These are phyloP conservation scores for Drosophila oshimai DNA, from an alignment of 1,140 invertebrate species.

Conservation along the genomic window DNA sequence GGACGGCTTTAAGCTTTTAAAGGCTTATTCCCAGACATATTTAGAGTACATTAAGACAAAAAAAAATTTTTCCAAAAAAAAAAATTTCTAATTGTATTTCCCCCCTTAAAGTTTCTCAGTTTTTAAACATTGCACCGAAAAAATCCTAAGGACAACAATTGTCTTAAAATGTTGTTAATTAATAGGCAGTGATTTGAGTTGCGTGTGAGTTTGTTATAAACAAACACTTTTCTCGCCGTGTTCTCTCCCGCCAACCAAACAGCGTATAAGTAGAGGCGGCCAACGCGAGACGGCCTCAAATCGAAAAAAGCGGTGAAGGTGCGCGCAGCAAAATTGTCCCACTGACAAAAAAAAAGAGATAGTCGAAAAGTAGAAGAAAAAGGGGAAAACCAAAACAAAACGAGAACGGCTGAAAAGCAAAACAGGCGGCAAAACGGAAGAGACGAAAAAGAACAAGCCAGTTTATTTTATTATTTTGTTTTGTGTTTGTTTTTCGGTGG, in stretches of 20 bases:
- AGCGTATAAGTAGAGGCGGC: constrained; percentile 34
- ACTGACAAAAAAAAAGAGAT: neutral
- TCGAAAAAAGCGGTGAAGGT: constrained; percentile 42
- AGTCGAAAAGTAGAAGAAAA: neutral
- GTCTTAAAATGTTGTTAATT: too few relatives aligned
- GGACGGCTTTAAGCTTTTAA: too few relatives aligned
- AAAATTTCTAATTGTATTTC: too few relatives aligned
- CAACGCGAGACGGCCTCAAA: constrained; percentile 10
- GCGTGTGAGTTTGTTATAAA: constrained; percentile 1
- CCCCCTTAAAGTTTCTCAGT: too few relatives aligned
- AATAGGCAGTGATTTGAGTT: too few relatives aligned
- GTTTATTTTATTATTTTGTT: constrained; percentile 34
- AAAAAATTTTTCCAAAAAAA: too few relatives aligned
- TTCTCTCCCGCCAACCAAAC: constrained; percentile 7
- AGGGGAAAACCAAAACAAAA: constrained; percentile 13
- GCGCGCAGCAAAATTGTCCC: constrained; percentile 4
- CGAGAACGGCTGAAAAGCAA: constrained; percentile 8
- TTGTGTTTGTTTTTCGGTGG: constrained; percentile 3
- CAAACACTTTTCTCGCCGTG: neutral
- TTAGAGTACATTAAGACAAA: too few relatives aligned
- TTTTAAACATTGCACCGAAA: too few relatives aligned
- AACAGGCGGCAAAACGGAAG: constrained; percentile 31
- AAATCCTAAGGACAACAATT: too few relatives aligned
- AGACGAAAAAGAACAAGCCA: neutral
- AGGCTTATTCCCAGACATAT: too few relatives aligned